Conservation (phyloP, 2,113 vertebrate genomes). For the Aegithalos caudatus region DNA sequence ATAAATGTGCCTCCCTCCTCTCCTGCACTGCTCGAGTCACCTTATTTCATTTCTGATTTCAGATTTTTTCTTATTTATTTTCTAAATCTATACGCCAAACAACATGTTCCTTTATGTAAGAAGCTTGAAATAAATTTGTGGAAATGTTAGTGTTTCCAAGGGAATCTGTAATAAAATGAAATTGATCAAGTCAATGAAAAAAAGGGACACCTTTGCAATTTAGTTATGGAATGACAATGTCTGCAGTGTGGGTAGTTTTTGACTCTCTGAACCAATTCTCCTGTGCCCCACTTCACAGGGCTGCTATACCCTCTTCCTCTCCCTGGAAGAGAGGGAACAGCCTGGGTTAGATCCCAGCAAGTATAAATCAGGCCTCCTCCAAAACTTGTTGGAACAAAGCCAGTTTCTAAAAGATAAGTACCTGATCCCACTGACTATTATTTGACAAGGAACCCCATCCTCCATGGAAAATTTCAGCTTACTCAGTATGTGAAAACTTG, state of each 20-base stretch:
- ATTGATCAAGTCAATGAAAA: background rate
- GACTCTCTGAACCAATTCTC: background rate
- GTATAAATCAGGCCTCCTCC: background rate
- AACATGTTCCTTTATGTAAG: background rate
- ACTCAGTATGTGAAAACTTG: background rate
- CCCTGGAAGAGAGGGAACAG: background rate
- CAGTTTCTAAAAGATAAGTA: background rate
- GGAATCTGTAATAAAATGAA: background rate
- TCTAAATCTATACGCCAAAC: background rate
- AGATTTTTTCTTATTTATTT: background rate
- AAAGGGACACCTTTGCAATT: background rate
- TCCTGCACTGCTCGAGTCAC: background rate
- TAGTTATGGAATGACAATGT: background rate
- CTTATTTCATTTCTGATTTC: background rate
- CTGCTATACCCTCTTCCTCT: background rate
- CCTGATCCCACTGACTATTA: background rate
- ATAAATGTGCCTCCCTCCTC: background rate
- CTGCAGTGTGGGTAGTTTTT: background rate
- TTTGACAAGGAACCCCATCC: background rate
- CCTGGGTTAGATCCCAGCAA: background rate
- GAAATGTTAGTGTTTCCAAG: background rate
- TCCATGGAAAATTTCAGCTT: background rate
- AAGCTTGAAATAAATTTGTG: background rate
- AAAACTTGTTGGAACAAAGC: background rate
- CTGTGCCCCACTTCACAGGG: background rate